These are phyloP conservation scores for Semnornis frantzii DNA, from an alignment of 2,113 vertebrate species.

Conservation along the genomic window DNA sequence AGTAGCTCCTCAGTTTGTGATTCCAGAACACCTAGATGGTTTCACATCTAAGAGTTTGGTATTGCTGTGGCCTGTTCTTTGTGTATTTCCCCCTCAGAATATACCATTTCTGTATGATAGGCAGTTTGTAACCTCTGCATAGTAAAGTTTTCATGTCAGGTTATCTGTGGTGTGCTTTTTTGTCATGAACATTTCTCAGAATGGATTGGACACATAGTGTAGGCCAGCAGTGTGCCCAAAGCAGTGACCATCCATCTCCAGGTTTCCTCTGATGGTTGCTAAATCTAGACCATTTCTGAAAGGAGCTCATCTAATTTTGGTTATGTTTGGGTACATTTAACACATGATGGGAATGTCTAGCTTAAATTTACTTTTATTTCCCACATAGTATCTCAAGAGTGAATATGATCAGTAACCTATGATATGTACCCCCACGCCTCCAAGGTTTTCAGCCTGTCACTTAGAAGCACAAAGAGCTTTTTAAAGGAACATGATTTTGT, in stretches of 20 bases:
- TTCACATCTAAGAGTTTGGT: fast-evolving
- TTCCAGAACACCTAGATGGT: background rate
- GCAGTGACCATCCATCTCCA: background rate
- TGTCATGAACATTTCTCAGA: background rate
- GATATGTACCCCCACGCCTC: no score
- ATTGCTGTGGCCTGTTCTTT: background rate
- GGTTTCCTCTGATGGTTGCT: background rate
- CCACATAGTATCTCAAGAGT: background rate
- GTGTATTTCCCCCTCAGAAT: background rate
- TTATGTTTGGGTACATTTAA: background rate
- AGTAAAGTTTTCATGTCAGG: fast-evolving
- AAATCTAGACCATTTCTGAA: background rate
- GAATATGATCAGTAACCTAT: background rate
- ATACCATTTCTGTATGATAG: no score
- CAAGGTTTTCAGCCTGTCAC: background rate
- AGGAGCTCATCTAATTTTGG: background rate
- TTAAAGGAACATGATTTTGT: background rate
- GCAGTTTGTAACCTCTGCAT: background rate
- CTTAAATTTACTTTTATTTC: background rate
- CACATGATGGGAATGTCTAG: background rate
- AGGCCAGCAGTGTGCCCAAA: background rate
- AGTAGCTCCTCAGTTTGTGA: background rate
- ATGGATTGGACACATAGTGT: background rate
- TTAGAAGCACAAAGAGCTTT: background rate
- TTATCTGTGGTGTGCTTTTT: background rate